Base-by-base conservation (phyloP, 2,888 invertebrate species). In the Acronicta leporina region DNA sequence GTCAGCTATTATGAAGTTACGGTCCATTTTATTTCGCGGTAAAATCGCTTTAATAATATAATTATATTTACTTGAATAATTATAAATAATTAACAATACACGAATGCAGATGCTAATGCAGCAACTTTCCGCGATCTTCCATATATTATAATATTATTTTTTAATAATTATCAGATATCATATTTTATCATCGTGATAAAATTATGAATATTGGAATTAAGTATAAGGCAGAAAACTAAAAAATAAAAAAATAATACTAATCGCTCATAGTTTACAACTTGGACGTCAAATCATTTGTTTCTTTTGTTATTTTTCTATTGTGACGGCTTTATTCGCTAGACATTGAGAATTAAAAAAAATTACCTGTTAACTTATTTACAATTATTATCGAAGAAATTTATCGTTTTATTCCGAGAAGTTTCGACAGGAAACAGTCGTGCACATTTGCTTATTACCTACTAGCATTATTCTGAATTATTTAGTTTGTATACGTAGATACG, bases 341-440 rank as follows among this genome's bases (percentile, higher is more conserved):
- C 69, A 78, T 73, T 69, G 68, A 78, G 68, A 75, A 75, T n/a
- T 75, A 75, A 55, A 63, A 71, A 68, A 33, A 11, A 64, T 69
- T 75, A 73, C 44, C 57, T 66, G 83, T 56, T 71, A 83, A 83
- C 71, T 77, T 75, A 76, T 84, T 83, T 82, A 82, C 64, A 72
- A 73, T 74, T 64, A 67, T 77, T 63, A 60, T 64, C 55, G 38
- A 33, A 42, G 44, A 51, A 61, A 68, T 75, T 66, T 67, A 53
- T 73, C 47, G 44, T 47, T 42, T 45, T 48, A 35, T 62, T 64
- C 25, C 2, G 25, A 63, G 38, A 46, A 64, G 42, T 51, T 43
- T 33, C 7, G 46, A 45, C 70, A 67, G 75, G 69, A 72, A 75
- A 63, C 38, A 43, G 46, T 48, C 13, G 42, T 43, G 2, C 38